phyloP scores from a whole-genome alignment of 2,797 vertebrate genomes.

The Siniperca undulata region DNA sequence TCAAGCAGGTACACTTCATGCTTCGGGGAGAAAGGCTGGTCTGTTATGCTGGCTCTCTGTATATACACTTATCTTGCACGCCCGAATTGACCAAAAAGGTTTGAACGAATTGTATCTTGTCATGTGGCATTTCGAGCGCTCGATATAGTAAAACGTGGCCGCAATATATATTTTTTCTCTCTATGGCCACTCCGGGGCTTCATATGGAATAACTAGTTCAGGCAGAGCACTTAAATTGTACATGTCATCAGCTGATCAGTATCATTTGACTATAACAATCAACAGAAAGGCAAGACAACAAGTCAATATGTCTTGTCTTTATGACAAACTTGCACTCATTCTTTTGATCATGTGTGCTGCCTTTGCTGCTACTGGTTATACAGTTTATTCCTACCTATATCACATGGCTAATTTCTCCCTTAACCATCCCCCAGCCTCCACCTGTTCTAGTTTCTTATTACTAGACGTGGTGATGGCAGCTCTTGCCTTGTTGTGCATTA shows the following conservation, averaged over 20 bases:
- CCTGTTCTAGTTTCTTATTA: slow-evolving; percentile 40
- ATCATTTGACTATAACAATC: slow-evolving; percentile 4
- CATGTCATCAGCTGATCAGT: neutral
- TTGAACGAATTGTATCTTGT: no score
- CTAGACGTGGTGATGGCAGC: slow-evolving; percentile 7
- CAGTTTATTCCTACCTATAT: slow-evolving; percentile 18
- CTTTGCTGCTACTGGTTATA: neutral
- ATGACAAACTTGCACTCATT: neutral
- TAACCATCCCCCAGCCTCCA: slow-evolving; percentile 30
- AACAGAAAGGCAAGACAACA: neutral
- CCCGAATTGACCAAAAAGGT: no score
- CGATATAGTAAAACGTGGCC: no score
- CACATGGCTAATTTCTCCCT: slow-evolving; percentile 20
- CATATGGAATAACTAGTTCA: neutral
- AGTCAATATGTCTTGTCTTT: neutral
- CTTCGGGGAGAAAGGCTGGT: no score
- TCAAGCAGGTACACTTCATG: no score
- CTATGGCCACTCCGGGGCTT: no score
- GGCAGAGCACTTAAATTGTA: neutral
- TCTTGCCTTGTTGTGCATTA: slow-evolving; percentile 50
- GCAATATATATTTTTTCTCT: no score
- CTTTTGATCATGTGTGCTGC: slow-evolving; percentile 12
- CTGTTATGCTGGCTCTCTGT: no score
- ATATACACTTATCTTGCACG: no score
- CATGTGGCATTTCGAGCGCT: no score